Evolutionary conservation across 2,113 vertebrate species (phyloP).

Genomic region (Passer domesticus): DNA sequence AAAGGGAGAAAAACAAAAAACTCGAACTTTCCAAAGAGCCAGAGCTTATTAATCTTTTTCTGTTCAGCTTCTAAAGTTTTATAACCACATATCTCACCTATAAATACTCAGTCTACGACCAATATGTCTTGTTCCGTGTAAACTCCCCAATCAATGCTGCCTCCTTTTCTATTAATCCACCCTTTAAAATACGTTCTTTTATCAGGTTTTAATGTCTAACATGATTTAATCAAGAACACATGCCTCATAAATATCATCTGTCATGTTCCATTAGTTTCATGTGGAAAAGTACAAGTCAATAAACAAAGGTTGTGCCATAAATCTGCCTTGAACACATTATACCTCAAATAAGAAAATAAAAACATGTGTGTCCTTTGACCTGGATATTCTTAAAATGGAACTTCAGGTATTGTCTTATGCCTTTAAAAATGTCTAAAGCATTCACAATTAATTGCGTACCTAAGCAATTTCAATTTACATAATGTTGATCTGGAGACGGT

Average conservation of each 20-base stretch:
- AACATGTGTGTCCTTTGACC: slow-evolving; percentile 86
- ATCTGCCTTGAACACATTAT: slow-evolving; percentile 86
- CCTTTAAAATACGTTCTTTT: slow-evolving; percentile 80
- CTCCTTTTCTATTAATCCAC: slow-evolving; percentile 74
- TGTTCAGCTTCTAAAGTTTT: slow-evolving; percentile 45
- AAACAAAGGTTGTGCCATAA: slow-evolving; percentile 84
- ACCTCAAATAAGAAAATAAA: slow-evolving; percentile 84
- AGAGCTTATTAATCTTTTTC: slow-evolving; percentile 42
- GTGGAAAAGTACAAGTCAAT: slow-evolving; percentile 84
- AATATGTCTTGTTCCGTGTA: slow-evolving; percentile 51
- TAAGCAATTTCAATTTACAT: slow-evolving; percentile 74
- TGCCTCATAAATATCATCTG: slow-evolving; percentile 84
- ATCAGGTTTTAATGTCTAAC: slow-evolving; percentile 82
- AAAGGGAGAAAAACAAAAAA: slow-evolving; percentile 19
- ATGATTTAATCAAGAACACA: slow-evolving; percentile 84
- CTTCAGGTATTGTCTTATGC: slow-evolving; percentile 72
- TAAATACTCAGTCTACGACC: slow-evolving; percentile 46
- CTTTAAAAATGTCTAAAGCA: slow-evolving; percentile 70
- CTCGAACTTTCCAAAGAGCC: slow-evolving; percentile 15
- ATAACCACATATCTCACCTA: slow-evolving; percentile 45
- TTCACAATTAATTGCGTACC: slow-evolving; percentile 73
- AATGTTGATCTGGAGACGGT: slow-evolving; percentile 61
- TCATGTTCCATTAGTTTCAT: slow-evolving; percentile 84
- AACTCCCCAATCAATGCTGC: slow-evolving; percentile 65
- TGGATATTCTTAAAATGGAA: slow-evolving; percentile 74